phyloP scores from a whole-genome alignment of 2,888 invertebrate genomes.

The Oegoconia quadripuncta region DNA sequence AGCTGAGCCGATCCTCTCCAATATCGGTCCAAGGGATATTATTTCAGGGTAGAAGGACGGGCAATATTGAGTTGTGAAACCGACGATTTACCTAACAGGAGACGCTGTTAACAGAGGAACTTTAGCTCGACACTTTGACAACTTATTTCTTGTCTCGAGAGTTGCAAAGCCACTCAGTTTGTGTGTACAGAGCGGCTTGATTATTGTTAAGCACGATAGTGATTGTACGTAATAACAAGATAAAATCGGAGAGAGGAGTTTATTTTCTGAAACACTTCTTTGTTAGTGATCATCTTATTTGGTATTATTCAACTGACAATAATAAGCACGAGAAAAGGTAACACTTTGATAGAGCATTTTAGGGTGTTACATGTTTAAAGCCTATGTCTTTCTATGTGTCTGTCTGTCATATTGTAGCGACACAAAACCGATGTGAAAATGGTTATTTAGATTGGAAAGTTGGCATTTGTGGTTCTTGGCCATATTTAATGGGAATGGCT shows the following conservation, averaged over 20 bases:
- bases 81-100: slow-evolving; percentile 73
- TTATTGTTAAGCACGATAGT: slow-evolving; percentile 47
- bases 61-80: slow-evolving; percentile 75
- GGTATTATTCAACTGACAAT: no score
- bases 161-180: slow-evolving; percentile 66
- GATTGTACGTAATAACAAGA: slow-evolving; percentile 30
- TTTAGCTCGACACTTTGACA: slow-evolving; percentile 75
- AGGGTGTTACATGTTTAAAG: no score
- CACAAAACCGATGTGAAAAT: no score
- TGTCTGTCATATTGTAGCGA: no score
- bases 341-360: no score
- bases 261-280: background rate
- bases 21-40: slow-evolving; percentile 68
- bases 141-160: slow-evolving; percentile 74
- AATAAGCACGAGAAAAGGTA: no score
- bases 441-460: no score
- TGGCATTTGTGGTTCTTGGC: no score
- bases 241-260: slow-evolving; percentile 13
- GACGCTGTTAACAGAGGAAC: slow-evolving; percentile 68
- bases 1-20: slow-evolving; percentile 48
- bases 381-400: no score
- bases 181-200: slow-evolving; percentile 58
- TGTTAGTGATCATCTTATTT: no score
- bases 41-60: slow-evolving; percentile 60
- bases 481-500: no score